phyloP scores from a whole-genome alignment of 30 jellyfish, hydroid and myxozoan species.

The Morbakka virulenta region DNA sequence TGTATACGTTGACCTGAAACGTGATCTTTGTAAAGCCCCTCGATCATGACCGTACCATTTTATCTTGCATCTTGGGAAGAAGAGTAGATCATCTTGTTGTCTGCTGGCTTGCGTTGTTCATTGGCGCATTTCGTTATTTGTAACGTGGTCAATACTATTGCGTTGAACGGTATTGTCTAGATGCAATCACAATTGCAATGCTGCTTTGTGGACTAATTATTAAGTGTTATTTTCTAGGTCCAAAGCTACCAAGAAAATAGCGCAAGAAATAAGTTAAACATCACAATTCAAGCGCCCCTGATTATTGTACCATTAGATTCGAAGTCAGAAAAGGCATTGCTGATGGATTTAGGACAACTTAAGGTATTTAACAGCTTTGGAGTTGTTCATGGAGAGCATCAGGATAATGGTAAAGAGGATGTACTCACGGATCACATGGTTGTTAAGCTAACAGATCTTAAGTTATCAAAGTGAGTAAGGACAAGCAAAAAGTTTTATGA shows the following conservation, averaged over 20 bases:
- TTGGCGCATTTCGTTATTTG: no score
- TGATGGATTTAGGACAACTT: conserved; percentile 87
- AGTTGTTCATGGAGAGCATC: conserved; percentile 16
- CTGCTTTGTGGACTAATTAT: not conserved
- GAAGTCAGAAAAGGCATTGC: conserved; percentile 53
- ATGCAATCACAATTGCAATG: not conserved
- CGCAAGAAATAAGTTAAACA: conserved; percentile 63
- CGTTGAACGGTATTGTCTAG: no score
- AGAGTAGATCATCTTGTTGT: no score
- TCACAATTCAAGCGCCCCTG: conserved; percentile 79
- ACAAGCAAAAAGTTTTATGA: not conserved
- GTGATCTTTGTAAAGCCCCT: no score
- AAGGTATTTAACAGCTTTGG: conserved; percentile 63
- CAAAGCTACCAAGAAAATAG: conserved; percentile 49
- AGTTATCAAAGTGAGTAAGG: conserved; percentile 57
- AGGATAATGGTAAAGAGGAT: no score
- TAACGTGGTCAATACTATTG: no score
- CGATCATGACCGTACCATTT: no score
- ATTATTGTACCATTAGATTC: conserved; percentile 78
- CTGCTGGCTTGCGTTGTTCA: no score
- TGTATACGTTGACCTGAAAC: no score
- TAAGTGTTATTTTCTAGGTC: conserved; percentile 15
- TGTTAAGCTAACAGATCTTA: conserved; percentile 57
- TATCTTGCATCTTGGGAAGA: no score
- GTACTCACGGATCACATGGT: conserved; percentile 80